phyloP scores from a whole-genome alignment of 2,888 invertebrate species.

The Bellardia pandia region DNA sequence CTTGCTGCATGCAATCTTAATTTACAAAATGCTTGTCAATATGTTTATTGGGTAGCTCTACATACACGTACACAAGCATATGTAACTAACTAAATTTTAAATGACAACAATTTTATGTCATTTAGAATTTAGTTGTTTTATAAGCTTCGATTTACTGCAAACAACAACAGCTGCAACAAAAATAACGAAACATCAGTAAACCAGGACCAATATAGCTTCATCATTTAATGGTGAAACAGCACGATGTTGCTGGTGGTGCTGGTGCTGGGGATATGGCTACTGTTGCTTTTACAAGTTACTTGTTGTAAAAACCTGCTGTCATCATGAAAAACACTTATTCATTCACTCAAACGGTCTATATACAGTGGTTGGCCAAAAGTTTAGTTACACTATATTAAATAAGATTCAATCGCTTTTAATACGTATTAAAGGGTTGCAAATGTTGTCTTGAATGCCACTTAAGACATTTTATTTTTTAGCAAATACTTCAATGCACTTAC shows the following conservation, averaged over 20 bases:
- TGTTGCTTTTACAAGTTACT: conserved; percentile 35
- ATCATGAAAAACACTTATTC: conserved; percentile 14
- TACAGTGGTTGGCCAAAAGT: too few species aligned
- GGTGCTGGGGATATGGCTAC: conserved; percentile 9
- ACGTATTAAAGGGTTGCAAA: too few species aligned
- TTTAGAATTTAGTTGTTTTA: conserved; percentile 46
- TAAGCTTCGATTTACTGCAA: conserved; percentile 24
- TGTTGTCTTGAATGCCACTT: too few species aligned
- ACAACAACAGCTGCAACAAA: not conserved
- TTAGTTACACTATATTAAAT: too few species aligned
- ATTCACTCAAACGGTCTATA: not conserved
- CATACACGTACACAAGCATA: too few species aligned
- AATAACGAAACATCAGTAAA: not conserved
- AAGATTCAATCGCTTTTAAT: too few species aligned
- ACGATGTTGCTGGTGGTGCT: conserved; percentile 3
- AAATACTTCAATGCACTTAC: too few species aligned
- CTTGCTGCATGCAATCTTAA: too few species aligned
- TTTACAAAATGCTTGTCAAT: too few species aligned
- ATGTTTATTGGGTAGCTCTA: too few species aligned
- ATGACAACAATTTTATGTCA: conserved; percentile 50
- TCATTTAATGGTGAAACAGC: not conserved
- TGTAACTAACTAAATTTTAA: too few species aligned
- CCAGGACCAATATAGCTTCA: conserved; percentile 12
- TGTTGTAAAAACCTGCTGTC: conserved; percentile 52
- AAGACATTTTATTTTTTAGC: too few species aligned